Base-by-base conservation (phyloP, 30 jellyfish, hydroid and myxozoan genomes). In the Nemopilema nomurai region DNA sequence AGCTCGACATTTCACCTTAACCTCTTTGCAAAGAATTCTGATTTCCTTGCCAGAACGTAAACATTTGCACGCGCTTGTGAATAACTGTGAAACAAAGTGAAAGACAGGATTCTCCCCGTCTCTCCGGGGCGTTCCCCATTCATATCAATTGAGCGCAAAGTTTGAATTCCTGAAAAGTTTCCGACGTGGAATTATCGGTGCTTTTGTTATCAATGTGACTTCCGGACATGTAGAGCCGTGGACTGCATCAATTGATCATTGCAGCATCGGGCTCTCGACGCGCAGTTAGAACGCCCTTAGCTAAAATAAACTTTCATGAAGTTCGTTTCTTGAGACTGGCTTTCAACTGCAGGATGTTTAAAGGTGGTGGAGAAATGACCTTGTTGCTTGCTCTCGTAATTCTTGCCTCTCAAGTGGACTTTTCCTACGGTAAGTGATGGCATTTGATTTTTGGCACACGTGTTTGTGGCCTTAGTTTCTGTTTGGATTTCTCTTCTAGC, bases 111-210 rank as follows among this genome's bases (percentile, higher is more conserved):
- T 41, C 13, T 6, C 57, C 57, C 57, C 9, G 57, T 41, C 57
- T 64, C 29, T 62, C 78, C 87, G 76, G 87, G 87, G 87, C 87
- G 87, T 77, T 69, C 87, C 87, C 72, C 49, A 51, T 33, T 49
- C 65, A 19, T 25, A 28, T 53, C 28, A 64, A 64, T 26, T 16
- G 29, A 77, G 62, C 50, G 19, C 78, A 62, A 57, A 77, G 76
- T 62, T 31, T 28, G 74, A 51, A 81, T 83, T 83, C 91, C 91
- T 57, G 86, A 69, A 65, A 83, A 71, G 82, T 83, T 70, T 83
- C 91, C 91, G 91, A 28, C 50, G 20, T 41, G n/a, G 32, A 73
- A 64, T 29, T 29, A 65, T 52, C 91, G 82, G 86, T 26, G 1
- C 50, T 51, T 69, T 69, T 51, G 70, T 23, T 20, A n/a, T 18